Base-by-base conservation (phyloP, 2,113 vertebrate species). In the Bufo gargarizans region DNA sequence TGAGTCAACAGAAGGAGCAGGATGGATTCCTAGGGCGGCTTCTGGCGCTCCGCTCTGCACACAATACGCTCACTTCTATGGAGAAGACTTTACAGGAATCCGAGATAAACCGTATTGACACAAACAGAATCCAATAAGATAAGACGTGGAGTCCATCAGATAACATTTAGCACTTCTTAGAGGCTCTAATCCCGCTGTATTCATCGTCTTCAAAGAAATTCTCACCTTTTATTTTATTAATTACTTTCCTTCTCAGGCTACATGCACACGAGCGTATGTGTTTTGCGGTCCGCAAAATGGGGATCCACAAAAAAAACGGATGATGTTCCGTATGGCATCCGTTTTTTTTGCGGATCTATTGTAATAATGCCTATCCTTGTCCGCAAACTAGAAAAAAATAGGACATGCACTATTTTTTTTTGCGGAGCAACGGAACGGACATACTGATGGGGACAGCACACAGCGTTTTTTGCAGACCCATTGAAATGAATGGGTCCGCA, bases 1-100 rank as follows among this genome's bases (percentile, higher is more conserved):
- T 82, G 80, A 82, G 80, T 82, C 80, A 82, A 82, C 80, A 82
- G 59, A 82, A 47, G 61, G 33, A 20, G 59, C 8, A n/a, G 59
- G 20, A 67, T 49, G 20, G 80, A 82, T 82, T 82, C 80, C 61
- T 82, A 10, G 6, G 19, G 6, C 43, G 10, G 22, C 45, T 65
- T 47, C 80, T 65, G 43, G 59, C 59, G 13, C 16, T 47, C n/a
- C 61, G 6, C n/a, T 65, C 80, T 65, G 16, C 80, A 65, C 49
- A 65, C 80, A 82, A 63, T 63, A 50, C 45, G 45, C 69, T 6
- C 22, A 45, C 50, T 77, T 77, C 50, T 56, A n/a, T 22, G 45
- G 14, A 5, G 58, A 50, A 67, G 45, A 49, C 17, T 6, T 76
- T 76, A 43, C 47, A 61, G 10, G 9, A 17, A 6, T 16, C 77